Conservation (phyloP, 2,888 invertebrate species). For the Ferdinandea cuprea region DNA sequence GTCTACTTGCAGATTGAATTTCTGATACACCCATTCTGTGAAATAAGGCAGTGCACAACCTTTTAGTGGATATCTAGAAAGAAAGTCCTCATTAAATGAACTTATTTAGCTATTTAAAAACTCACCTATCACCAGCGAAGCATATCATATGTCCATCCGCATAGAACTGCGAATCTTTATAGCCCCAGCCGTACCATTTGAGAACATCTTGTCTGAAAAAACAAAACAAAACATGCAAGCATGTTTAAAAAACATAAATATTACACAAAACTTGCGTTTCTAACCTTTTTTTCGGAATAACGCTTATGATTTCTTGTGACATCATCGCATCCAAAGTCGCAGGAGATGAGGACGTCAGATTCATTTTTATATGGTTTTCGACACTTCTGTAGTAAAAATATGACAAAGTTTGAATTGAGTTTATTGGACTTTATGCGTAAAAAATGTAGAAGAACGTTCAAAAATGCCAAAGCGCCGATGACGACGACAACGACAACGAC, state of each 20-base stretch:
- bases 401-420: slow-evolving; percentile 4
- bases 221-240: slow-evolving; percentile 26
- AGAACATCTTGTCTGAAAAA: slow-evolving; percentile 92
- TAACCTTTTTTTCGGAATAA: slow-evolving; percentile 81
- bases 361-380: slow-evolving; percentile 25
- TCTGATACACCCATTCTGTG: slow-evolving; percentile 90
- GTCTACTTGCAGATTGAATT: slow-evolving; percentile 87
- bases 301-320: slow-evolving; percentile 79
- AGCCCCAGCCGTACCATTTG: slow-evolving; percentile 99
- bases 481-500: too few species aligned
- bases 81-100: neutral
- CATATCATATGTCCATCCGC: slow-evolving; percentile 86
- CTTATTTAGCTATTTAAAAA: slow-evolving; percentile 13
- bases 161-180: slow-evolving; percentile 95
- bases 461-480: slow-evolving; percentile 20
- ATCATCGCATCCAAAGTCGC: slow-evolving; percentile 79
- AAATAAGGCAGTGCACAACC: slow-evolving; percentile 89
- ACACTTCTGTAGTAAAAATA: slow-evolving; percentile 12
- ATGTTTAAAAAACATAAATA: neutral
- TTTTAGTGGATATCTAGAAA: slow-evolving; percentile 89
- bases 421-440: slow-evolving; percentile 21
- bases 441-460: neutral
- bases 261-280: neutral
- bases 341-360: slow-evolving; percentile 63
- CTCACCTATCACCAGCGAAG: slow-evolving; percentile 94